Evolutionary conservation across 1,140 invertebrate species (phyloP), one percentile per base, ranked within the genome.

Genomic region (Leptinotarsa defecta): DNA sequence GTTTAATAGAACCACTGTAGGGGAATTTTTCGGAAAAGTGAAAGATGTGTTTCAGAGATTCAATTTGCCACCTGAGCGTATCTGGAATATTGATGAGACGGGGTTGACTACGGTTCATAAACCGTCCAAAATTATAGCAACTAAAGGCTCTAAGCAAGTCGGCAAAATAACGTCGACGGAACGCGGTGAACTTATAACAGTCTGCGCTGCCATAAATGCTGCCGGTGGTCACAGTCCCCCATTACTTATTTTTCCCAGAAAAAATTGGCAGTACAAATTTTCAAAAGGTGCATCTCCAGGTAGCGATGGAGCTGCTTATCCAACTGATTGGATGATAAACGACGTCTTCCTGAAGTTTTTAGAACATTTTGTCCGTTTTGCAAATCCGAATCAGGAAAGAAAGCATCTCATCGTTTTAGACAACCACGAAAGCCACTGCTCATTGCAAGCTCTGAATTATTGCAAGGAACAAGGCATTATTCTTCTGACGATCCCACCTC

Each of bases 41-140:
- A 24, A 24, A 24, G 24, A 24, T 24, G 24, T 24, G 24, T 24
- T 24, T 2, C 3, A 57, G 3, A 62, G 22, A 61, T 82, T 71
- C 80, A 85, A 27, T 85, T 85, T 78, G 43, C 74, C 52, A 81
- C 75, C 43, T 13, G 71, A n/a, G 63, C 63, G 61, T 3, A 83
- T 87, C 67, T 84, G 80, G 67, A 84, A 83, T 67, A 73, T 77
- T 17, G 87, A 89, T 81, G 88, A 89, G 79, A 88, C 86, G 5
- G 88, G 87, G 15, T 77, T 87, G 48, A 86, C 84, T 24, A 88
- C 87, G 13, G 86, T 88, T 82, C 83, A n/a, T 49, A 75, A 83
- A 73, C 77, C 82, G 48, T 80, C 79, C 22, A 85, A 82, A 74
- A 79, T 88, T 43, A 78, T 89, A 48, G 84, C 86, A 48, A 76